Conservation (phyloP, 2,888 invertebrate genomes). For the Tipula helvola region DNA sequence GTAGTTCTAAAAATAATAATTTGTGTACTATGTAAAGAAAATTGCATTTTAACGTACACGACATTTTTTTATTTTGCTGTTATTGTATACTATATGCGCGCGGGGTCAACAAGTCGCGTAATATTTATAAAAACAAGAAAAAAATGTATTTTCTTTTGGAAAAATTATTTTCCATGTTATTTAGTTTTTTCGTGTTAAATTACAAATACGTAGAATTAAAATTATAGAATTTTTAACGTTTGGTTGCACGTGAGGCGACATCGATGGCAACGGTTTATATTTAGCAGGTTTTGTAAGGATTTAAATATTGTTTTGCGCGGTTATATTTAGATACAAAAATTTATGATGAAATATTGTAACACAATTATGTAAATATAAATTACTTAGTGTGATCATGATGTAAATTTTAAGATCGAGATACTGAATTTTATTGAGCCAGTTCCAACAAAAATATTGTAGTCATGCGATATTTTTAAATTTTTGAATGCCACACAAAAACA, state of each 20-base stretch:
- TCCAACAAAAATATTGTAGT: not conserved
- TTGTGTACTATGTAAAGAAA: not conserved
- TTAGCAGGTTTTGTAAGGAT: not conserved
- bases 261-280: not conserved
- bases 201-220: not conserved
- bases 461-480: not conserved
- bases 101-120: not conserved
- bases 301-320: not conserved
- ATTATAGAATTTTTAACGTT: not conserved
- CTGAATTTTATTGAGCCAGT: not conserved
- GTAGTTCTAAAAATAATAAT: not conserved
- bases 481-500: not conserved
- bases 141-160: not conserved
- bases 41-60: not conserved
- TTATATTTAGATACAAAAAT: not conserved
- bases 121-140: not conserved
- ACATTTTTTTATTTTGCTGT: not conserved
- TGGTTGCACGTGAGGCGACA: not conserved
- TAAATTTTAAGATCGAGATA: not conserved
- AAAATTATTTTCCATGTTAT: not conserved
- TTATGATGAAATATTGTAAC: not conserved
- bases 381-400: not conserved
- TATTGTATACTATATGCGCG: not conserved
- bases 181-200: too few relatives aligned
- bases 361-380: not conserved